Evolutionary conservation across 2,888 invertebrate genomes (phyloP), one percentile per base, ranked within the genome.

Genomic region (Argyresthia goedartella): DNA sequence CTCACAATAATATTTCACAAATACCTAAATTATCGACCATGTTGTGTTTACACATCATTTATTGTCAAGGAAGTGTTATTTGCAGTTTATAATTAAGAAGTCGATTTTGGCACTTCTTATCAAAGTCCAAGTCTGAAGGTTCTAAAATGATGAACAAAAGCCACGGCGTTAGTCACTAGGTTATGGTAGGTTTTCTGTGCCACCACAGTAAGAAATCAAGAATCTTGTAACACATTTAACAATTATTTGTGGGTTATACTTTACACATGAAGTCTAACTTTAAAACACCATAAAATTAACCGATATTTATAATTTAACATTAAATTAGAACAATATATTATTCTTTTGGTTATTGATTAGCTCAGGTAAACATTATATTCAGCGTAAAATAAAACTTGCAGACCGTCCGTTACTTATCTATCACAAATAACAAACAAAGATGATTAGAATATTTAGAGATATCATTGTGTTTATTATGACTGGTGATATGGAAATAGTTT

Each of bases 101-200:
- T 76, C 75, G 75, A 63, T 67, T 68, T 79, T 79, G 79, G 79
- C 79, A 79, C 77, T 66, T 60, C 60, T 66, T 67, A 62, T 44
- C 16, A 16, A 11, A 33, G 44, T 44, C 44, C n/a, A n/a, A n/a
- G n/a, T n/a, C n/a, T n/a, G n/a, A 16, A 25, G 25, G 25, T 46
- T 36, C 10, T 48, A 48, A 48, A 48, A 35, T 34, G 36, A 13
- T 15, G 14, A 34, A 35, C 10, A 15, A 13, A 9, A 48, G 35
- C 36, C 48, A 48, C 48, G 36, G 48, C 48, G n/a, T 35, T 14
- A 10, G 48, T 48, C 14, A 15, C 48, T 48, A 48, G 36, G 15
- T 25, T 48, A 48, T 48, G 48, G 48, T 36, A 48, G 48, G 48
- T 48, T 48, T 48, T 48, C 48, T 48, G 48, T 48, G 48, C 48